phyloP scores from a whole-genome alignment of 2,888 invertebrate species.

The Drosophila diplacantha region DNA sequence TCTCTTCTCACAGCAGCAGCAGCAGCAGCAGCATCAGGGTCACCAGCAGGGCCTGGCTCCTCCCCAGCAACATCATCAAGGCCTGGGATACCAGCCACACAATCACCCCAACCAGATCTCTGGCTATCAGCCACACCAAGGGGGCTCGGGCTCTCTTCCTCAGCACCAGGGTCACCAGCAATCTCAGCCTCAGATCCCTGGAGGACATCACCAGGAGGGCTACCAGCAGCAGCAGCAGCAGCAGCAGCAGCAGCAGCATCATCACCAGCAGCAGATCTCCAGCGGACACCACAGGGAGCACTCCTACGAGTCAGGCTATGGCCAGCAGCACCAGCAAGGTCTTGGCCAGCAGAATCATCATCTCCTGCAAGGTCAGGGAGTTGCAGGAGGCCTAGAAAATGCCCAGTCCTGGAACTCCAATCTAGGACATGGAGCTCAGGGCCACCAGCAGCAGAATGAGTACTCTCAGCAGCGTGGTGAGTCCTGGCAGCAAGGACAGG shows the following conservation, averaged over 20 bases:
- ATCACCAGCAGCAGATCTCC: background rate
- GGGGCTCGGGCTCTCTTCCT: too few species aligned
- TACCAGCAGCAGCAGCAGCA: background rate
- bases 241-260: background rate
- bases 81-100: background rate
- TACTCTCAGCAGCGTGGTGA: background rate
- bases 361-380: background rate
- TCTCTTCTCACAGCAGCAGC: background rate
- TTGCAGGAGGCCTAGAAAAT: background rate
- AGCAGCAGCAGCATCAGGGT: background rate
- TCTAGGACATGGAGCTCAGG: background rate
- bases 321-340: background rate
- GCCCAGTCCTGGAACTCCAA: constrained; percentile 1
- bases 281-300: constrained; percentile 1
- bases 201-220: background rate
- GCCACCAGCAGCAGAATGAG: background rate
- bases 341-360: background rate
- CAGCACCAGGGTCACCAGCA: background rate
- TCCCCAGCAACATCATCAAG: background rate
- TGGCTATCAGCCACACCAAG: constrained; percentile 1
- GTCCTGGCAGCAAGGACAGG: background rate
- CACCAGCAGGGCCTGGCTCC: background rate
- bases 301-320: background rate
- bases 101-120: background rate
- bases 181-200: background rate